Percentiles rank a stretch among this genome's conserved stretches.
These are phyloP conservation scores for Acomys russatus DNA, from an alignment of 2,797 vertebrate species.

Conservation along the genomic window DNA sequence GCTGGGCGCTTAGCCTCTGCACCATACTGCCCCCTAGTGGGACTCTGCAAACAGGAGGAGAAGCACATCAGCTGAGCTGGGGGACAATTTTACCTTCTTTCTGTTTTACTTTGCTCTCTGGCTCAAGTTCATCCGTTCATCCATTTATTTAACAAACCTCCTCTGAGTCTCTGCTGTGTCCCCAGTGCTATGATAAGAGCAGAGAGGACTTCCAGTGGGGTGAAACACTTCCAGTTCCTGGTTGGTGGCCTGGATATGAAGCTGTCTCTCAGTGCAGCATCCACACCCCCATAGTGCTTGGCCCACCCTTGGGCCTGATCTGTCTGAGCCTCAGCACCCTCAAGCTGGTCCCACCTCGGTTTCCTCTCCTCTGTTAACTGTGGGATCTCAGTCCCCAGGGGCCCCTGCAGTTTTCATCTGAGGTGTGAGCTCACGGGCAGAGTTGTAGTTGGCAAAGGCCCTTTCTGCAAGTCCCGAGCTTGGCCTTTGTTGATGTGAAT, in stretches of 20 bases:
- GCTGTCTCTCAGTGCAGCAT: background rate
- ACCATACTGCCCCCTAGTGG: conserved; percentile 70
- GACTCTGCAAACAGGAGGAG: background rate
- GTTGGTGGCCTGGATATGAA: background rate
- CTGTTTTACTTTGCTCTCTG: background rate
- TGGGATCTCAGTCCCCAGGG: background rate
- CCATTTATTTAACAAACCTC: background rate
- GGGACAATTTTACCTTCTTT: background rate
- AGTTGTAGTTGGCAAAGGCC: background rate
- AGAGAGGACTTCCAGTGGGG: background rate
- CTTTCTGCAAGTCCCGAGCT: background rate
- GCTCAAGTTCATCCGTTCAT: background rate
- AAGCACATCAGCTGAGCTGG: no score
- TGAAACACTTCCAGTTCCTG: background rate
- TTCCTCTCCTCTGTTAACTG: background rate
- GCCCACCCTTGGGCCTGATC: background rate
- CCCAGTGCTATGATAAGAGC: background rate
- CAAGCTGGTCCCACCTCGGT: background rate
- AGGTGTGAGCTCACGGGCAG: background rate
- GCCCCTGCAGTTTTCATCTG: background rate
- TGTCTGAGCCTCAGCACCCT: background rate
- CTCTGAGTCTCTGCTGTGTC: background rate
- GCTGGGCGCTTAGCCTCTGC: background rate
- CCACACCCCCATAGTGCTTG: no score
- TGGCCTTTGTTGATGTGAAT: background rate